Evolutionary conservation across 2,888 invertebrate genomes (phyloP).

Genomic region (Spialia ferax): DNA sequence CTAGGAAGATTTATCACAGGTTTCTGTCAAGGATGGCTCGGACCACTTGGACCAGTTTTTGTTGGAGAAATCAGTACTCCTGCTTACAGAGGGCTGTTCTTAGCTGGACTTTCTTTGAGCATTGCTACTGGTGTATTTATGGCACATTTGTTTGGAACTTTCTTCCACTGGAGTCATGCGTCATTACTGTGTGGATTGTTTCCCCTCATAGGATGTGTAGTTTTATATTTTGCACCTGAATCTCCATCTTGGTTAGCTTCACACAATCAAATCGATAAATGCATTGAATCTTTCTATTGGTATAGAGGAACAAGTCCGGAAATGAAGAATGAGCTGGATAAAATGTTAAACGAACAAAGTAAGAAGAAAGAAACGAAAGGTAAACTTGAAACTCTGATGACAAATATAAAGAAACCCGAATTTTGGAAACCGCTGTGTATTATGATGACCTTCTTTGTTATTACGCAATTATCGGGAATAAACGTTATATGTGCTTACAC

Average conservation of each 20-base stretch:
- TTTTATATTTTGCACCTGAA: conserved; percentile 88
- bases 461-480: conserved; percentile 90
- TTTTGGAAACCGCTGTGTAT: conserved; percentile 88
- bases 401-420: conserved; percentile 80
- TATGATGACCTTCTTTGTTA: conserved; percentile 88
- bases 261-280: conserved; percentile 85
- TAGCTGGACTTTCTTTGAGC: conserved; percentile 87
- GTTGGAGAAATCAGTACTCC: conserved; percentile 88
- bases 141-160: conserved; percentile 89
- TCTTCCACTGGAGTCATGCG: conserved; percentile 86
- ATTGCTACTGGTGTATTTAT: conserved; percentile 89
- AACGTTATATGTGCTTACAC: conserved; percentile 91
- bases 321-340: conserved; percentile 80
- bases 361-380: conserved; percentile 63
- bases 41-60: conserved; percentile 85
- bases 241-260: conserved; percentile 90
- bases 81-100: conserved; percentile 87
- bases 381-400: conserved; percentile 66
- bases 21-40: conserved; percentile 86
- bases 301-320: conserved; percentile 84
- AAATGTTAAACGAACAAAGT: conserved; percentile 74
- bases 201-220: conserved; percentile 81
- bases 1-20: conserved; percentile 86
- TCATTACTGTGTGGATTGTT: conserved; percentile 85
- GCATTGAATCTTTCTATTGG: conserved; percentile 87